Conservation (phyloP, 2,888 invertebrate species). For the Seladonia tumulorum region DNA sequence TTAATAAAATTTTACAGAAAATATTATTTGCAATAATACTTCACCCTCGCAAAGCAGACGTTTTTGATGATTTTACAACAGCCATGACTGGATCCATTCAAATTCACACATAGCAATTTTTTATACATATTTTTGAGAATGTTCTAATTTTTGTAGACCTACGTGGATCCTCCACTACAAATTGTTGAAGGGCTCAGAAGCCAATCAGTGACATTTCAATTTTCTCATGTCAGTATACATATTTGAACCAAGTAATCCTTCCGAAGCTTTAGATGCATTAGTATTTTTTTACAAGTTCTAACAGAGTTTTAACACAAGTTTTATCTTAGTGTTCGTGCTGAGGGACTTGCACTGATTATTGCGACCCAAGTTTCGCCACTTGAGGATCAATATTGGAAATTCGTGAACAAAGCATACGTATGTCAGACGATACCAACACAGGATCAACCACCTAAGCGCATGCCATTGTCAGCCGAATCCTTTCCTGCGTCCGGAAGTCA, state of each 20-base stretch:
- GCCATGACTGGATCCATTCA: no score
- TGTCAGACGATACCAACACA: not conserved
- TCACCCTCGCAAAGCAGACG: no score
- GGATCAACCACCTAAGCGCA: not conserved
- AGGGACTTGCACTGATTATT: no score
- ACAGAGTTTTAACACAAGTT: no score
- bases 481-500: constrained; percentile 45
- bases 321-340: no score
- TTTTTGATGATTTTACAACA: no score
- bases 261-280: not conserved
- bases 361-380: not conserved
- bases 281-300: not conserved
- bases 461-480: constrained; percentile 14
- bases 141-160: not conserved
- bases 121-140: no score
- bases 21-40: no score
- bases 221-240: no score
- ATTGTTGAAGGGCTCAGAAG: no score
- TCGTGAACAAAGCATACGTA: not conserved
- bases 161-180: no score
- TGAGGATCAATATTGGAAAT: not conserved
- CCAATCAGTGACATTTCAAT: not conserved
- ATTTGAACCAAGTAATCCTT: not conserved
- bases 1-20: not conserved
- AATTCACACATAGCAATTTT: not conserved